Conservation (phyloP, 2,888 invertebrate genomes). For the Strigamia maritima region DNA sequence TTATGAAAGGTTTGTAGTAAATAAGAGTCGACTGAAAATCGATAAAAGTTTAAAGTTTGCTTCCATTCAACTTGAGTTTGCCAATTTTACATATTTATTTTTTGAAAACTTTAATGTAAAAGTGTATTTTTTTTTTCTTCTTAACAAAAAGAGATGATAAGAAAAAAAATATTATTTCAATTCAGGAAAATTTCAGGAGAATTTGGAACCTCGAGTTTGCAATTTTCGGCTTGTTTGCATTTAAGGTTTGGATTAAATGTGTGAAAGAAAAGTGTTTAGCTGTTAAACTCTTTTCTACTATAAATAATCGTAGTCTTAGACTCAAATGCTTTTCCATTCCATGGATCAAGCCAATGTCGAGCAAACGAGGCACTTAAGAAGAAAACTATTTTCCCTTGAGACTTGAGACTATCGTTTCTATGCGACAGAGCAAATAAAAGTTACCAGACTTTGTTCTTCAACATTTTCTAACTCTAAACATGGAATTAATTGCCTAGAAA, state of each 20-base stretch:
- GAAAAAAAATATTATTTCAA: no score
- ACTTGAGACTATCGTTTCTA: slow-evolving; percentile 30
- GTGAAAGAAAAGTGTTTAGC: slow-evolving; percentile 16
- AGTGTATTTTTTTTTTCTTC: neutral
- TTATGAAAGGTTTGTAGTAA: neutral
- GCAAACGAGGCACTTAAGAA: slow-evolving; percentile 32
- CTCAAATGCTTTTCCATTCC: slow-evolving; percentile 13
- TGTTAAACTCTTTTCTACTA: slow-evolving; percentile 13
- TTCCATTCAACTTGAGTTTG: slow-evolving; percentile 11
- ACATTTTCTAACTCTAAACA: slow-evolving; percentile 20
- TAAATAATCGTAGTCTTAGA: slow-evolving; percentile 5
- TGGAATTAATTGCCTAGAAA: slow-evolving; percentile 29
- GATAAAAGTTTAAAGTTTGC: slow-evolving; percentile 12
- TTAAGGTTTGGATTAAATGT: slow-evolving; percentile 11
- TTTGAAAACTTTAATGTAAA: neutral
- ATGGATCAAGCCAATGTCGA: slow-evolving; percentile 32
- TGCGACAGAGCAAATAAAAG: slow-evolving; percentile 28
- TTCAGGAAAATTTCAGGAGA: neutral
- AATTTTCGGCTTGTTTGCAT: slow-evolving; percentile 15
- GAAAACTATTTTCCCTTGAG: slow-evolving; percentile 26
- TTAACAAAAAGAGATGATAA: neutral
- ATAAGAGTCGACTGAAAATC: neutral
- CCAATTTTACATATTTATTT: slow-evolving; percentile 8
- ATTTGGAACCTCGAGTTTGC: neutral
- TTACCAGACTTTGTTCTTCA: neutral